Evolutionary conservation across 2,888 invertebrate species (phyloP), one percentile per base, ranked within the genome.

Genomic region (Rhabditoides inermis): DNA sequence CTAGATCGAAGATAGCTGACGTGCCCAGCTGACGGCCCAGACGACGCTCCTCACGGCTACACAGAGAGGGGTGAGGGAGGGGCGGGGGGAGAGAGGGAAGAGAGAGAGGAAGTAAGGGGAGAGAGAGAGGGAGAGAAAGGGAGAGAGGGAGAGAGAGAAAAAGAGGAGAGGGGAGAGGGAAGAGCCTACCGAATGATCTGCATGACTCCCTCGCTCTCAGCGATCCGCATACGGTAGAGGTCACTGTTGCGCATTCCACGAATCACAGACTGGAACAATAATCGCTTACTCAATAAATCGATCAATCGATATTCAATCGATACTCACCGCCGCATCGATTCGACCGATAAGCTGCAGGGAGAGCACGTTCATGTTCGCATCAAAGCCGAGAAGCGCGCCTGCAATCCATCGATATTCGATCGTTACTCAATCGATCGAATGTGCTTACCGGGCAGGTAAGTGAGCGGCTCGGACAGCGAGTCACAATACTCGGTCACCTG

Each of bases 201-300:
- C 69, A 70, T 68, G 35, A 72, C 70, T 22, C 70, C 71, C 44
- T 72, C 70, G 42, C 68, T 68, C 47, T 72, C 72, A 4, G 69
- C 68, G 30, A 72, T 72, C 41, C 71, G 49, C 66, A 67, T 67
- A 23, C 59, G 28, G 49, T 63, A 72, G 23, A 72, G 52, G 53
- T 72, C 71, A n/a, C 27, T 28, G 45, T 51, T 45, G 15, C 51
- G 44, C 1, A 12, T 15, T 32, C 35, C n/a, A 40, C 41, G 49
- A 20, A 26, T 15, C 2, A 18, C 36, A 36, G 4, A 3, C 6
- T 4, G 4, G 4, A 36, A 18, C 15, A 36, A 12, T 36, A 6
- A 20, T 36, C 36, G 15, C 15, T 20, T 6, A 20, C n/a, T n/a
- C n/a, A n/a, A n/a, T n/a, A n/a, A n/a, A n/a, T n/a, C n/a, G n/a